Percentiles rank a stretch among this genome's conserved stretches.
Conservation (phyloP, 2,113 vertebrate genomes). For the Gymnorhina tibicen region DNA sequence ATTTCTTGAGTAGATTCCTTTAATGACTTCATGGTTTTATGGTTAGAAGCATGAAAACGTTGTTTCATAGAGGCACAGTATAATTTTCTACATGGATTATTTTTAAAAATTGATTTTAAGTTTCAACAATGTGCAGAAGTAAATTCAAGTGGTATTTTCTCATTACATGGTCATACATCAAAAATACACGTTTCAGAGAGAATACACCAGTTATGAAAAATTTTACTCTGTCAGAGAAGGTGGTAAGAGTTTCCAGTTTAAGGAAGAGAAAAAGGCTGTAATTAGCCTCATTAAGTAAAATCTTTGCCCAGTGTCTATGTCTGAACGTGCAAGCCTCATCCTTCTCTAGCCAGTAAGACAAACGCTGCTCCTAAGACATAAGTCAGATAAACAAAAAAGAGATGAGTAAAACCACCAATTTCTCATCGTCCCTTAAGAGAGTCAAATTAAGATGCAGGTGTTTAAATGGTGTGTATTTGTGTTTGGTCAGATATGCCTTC, state of each 20-base stretch:
- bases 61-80: background rate
- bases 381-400: background rate
- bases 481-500: background rate
- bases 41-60: background rate
- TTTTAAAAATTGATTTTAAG: background rate
- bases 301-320: background rate
- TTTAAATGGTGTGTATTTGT: background rate
- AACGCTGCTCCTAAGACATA: background rate
- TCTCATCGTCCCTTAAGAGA: background rate
- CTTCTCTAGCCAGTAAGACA: background rate
- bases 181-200: background rate
- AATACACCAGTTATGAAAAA: background rate
- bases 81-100: background rate
- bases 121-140: background rate
- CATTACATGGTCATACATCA: background rate
- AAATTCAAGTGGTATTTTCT: background rate
- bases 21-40: background rate
- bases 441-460: background rate
- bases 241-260: background rate
- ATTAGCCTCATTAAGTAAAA: background rate
- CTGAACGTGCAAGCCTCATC: background rate
- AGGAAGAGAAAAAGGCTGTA: background rate
- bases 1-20: background rate
- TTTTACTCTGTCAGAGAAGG: background rate
- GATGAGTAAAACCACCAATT: background rate